phyloP scores from a whole-genome alignment of 2,113 vertebrate genomes.

The Microtus pennsylvanicus region DNA sequence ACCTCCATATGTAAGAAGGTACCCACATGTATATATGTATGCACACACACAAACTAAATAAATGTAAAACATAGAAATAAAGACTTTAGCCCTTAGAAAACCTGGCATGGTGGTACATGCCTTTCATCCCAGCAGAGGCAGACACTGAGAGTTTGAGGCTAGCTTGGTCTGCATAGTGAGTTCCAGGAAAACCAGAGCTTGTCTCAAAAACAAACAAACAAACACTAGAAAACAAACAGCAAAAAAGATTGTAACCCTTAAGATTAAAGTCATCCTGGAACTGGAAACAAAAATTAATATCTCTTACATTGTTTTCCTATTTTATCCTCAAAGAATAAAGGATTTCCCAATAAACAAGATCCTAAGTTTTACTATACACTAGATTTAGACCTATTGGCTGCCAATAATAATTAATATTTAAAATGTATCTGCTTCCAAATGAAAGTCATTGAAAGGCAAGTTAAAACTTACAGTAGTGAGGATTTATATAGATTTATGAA shows the following conservation, averaged over 20 bases:
- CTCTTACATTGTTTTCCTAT: background rate
- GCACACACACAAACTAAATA: background rate
- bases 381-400: background rate
- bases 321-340: background rate
- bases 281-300: slow-evolving; percentile 50
- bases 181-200: background rate
- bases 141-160: background rate
- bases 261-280: slow-evolving; percentile 11
- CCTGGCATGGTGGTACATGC: background rate
- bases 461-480: background rate
- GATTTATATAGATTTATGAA: slow-evolving; percentile 58
- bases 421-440: slow-evolving; percentile 51
- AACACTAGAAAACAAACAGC: background rate
- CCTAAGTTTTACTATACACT: slow-evolving; percentile 21
- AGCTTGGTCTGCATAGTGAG: background rate
- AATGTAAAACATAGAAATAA: background rate
- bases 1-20: background rate
- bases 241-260: background rate
- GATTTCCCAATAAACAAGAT: background rate
- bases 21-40: background rate
- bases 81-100: background rate
- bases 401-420: slow-evolving; percentile 32
- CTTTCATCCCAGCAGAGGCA: background rate
- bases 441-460: slow-evolving; percentile 25
- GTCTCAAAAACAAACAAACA: background rate